phyloP scores from a whole-genome alignment of 2,888 invertebrate species.

The Oxycera nigricornis region DNA sequence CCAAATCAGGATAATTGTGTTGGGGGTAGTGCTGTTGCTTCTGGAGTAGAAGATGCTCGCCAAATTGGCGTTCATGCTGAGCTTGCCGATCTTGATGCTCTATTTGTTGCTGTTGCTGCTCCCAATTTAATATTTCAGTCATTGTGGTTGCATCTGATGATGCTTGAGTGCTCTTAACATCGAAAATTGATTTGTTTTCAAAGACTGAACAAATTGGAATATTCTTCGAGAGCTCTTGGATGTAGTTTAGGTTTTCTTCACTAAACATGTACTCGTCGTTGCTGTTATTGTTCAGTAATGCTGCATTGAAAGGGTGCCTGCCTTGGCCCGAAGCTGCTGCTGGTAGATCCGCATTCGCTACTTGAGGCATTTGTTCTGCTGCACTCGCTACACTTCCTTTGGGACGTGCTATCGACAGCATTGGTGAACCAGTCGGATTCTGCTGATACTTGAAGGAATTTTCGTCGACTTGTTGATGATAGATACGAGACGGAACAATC shows the following conservation, averaged over 20 bases:
- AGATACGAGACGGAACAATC: constrained; percentile 28
- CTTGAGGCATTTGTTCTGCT: not conserved
- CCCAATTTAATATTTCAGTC: constrained; percentile 56
- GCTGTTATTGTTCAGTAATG: constrained; percentile 25
- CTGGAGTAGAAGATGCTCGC: not conserved
- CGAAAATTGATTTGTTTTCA: constrained; percentile 61
- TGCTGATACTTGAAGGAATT: constrained; percentile 32
- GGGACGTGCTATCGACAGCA: not conserved
- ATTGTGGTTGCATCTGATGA: constrained; percentile 49
- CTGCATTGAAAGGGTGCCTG: not conserved
- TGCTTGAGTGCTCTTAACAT: constrained; percentile 49
- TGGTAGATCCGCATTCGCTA: not conserved
- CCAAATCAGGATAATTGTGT: constrained; percentile 47
- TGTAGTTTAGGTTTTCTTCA: constrained; percentile 61
- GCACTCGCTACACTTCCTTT: not conserved
- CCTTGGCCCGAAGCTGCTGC: not conserved
- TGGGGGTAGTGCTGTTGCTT: constrained; percentile 15
- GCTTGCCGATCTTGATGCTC: constrained; percentile 54
- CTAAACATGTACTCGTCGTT: constrained; percentile 54
- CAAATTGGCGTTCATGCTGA: constrained; percentile 32
- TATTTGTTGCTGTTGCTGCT: constrained; percentile 52
- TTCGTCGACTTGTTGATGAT: constrained; percentile 40
- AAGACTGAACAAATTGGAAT: constrained; percentile 61
- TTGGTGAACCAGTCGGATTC: not conserved
- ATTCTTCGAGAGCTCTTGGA: constrained; percentile 60